Percentiles rank a stretch among this genome's conserved stretches.
These are phyloP conservation scores for Diadumene lineata DNA, from an alignment of 92 coral and sea anemone genomes.

Conservation along the genomic window DNA sequence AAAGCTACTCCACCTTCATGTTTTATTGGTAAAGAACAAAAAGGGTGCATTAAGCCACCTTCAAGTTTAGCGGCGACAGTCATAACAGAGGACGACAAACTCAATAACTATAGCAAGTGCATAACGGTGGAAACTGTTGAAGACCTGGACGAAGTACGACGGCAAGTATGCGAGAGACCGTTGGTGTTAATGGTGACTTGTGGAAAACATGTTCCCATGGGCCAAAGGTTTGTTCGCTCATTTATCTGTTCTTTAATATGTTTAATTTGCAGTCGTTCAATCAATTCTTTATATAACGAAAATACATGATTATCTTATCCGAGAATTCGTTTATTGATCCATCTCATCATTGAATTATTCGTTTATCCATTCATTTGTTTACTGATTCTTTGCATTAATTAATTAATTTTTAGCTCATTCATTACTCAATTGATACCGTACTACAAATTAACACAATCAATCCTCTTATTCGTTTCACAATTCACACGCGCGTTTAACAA, in stretches of 20 bases:
- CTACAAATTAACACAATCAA: background rate
- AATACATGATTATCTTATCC: background rate
- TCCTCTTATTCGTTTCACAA: too few relatives aligned
- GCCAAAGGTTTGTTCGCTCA: conserved; percentile 62
- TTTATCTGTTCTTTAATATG: background rate
- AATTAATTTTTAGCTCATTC: background rate
- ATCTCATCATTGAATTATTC: background rate
- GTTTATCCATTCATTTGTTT: background rate
- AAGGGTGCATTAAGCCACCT: conserved; percentile 45
- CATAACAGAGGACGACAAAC: conserved; percentile 60
- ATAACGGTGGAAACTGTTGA: conserved; percentile 29
- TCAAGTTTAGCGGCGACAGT: conserved; percentile 44
- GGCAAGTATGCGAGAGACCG: conserved; percentile 65
- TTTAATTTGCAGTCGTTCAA: too few relatives aligned
- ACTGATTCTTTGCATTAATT: background rate
- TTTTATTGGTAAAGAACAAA: conserved; percentile 16
- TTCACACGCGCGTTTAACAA: too few relatives aligned
- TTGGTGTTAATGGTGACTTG: conserved; percentile 64
- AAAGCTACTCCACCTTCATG: conserved; percentile 59
- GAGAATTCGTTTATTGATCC: background rate
- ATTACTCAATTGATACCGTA: background rate
- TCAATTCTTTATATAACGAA: too few relatives aligned
- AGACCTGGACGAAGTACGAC: conserved; percentile 61
- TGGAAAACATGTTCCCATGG: conserved; percentile 84
- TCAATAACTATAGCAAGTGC: conserved; percentile 51